phyloP scores from a whole-genome alignment of 1,140 invertebrate genomes.

The Hypothenemus hampei region DNA sequence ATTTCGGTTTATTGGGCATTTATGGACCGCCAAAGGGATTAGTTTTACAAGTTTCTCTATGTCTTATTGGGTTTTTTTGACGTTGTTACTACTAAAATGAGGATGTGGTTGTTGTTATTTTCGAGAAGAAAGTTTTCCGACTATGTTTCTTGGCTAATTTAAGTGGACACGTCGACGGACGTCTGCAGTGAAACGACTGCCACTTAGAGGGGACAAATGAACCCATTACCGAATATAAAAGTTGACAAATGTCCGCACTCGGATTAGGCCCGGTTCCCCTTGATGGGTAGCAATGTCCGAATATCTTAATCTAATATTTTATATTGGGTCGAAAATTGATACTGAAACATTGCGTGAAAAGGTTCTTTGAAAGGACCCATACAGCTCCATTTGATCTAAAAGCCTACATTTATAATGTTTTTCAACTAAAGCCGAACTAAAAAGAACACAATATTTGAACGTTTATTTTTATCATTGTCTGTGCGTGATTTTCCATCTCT shows the following conservation, averaged over 20 bases:
- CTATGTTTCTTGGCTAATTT: constrained; percentile 26
- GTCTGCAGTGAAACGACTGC: constrained; percentile 28
- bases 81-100: no score
- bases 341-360: no score
- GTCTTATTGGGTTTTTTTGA: constrained; percentile 3
- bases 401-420: no score
- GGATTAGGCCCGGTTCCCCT: constrained; percentile 26
- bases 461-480: no score
- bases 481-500: no score
- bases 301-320: constrained; percentile 35
- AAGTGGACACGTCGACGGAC: constrained; percentile 29
- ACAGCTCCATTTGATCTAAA: no score
- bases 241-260: constrained; percentile 34
- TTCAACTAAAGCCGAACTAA: no score
- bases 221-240: constrained; percentile 36
- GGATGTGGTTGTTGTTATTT: not conserved
- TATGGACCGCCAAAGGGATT: constrained; percentile 16
- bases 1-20: constrained; percentile 23
- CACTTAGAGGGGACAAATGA: constrained; percentile 34
- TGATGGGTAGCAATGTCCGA: constrained; percentile 25
- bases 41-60: constrained; percentile 20
- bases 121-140: not conserved
- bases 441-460: no score
- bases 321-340: no score
- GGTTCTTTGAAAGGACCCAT: no score